Conservation (phyloP, 2,113 vertebrate genomes). For the Callorhinus ursinus region DNA sequence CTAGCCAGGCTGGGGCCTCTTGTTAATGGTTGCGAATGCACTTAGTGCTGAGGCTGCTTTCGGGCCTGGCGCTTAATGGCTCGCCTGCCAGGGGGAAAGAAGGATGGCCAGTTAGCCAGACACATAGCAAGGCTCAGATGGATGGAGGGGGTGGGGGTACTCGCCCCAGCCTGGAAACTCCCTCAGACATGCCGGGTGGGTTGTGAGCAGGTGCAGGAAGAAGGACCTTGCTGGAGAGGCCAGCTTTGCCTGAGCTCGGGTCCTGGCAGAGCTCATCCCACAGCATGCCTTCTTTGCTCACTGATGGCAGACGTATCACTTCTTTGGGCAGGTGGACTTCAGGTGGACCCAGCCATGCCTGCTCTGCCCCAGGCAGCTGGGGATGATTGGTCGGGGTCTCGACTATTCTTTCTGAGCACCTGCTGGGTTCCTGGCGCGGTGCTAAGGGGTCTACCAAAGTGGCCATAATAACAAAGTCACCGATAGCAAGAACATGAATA, state of each 20-base stretch:
- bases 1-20: not conserved
- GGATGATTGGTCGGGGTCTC: not conserved
- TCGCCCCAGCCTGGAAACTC: not conserved
- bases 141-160: not conserved
- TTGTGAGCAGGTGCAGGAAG: not conserved
- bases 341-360: not conserved
- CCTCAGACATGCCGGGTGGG: not conserved
- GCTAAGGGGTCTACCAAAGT: not conserved
- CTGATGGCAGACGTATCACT: accelerated
- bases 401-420: not conserved
- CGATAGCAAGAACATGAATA: accelerated
- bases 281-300: not conserved
- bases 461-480: not conserved
- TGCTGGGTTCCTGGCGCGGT: not conserved
- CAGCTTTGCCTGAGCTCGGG: accelerated
- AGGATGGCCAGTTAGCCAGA: not conserved
- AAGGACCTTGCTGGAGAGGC: not conserved
- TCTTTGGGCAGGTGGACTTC: not conserved
- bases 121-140: not conserved
- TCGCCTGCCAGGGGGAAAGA: slow-evolving; percentile 56
- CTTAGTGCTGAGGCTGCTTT: slow-evolving; percentile 54
- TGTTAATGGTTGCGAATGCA: slow-evolving; percentile 61
- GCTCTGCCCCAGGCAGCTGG: not conserved
- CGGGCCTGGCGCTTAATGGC: slow-evolving; percentile 42
- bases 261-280: not conserved